Conservation (phyloP, 2,797 vertebrate genomes). For the Threskiornis aethiopicus region DNA sequence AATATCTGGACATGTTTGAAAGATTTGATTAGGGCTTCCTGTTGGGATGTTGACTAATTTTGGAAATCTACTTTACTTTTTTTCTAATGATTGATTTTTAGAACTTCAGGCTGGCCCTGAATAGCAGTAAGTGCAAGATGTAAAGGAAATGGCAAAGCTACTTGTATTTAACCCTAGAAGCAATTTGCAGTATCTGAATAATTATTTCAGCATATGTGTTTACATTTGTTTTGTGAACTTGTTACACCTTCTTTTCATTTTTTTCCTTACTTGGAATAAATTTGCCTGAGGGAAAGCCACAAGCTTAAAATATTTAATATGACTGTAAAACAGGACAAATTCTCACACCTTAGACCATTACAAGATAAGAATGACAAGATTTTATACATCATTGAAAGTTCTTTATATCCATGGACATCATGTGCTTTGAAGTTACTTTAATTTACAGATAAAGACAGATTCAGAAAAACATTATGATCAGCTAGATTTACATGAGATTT, state of each 20-base stretch:
- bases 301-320: not conserved
- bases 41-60: not conserved
- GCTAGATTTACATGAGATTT: not conserved
- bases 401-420: not conserved
- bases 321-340: not conserved
- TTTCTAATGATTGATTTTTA: not conserved
- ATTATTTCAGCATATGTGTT: not conserved
- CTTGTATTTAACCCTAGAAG: not conserved
- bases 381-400: not conserved
- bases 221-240: not conserved
- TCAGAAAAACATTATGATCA: not conserved
- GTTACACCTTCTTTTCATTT: not conserved
- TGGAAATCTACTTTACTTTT: not conserved
- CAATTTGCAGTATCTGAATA: not conserved
- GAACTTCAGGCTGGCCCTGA: not conserved
- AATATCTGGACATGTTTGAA: not conserved
- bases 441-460: not conserved
- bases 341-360: not conserved
- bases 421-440: not conserved
- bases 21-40: not conserved
- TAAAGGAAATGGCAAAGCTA: not conserved
- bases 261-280: not conserved
- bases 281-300: conserved; percentile 6
- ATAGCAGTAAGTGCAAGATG: not conserved
- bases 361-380: not conserved